These are phyloP conservation scores for Onychorhynchus coronatus DNA, from an alignment of 2,113 vertebrate genomes.

Conservation along the genomic window DNA sequence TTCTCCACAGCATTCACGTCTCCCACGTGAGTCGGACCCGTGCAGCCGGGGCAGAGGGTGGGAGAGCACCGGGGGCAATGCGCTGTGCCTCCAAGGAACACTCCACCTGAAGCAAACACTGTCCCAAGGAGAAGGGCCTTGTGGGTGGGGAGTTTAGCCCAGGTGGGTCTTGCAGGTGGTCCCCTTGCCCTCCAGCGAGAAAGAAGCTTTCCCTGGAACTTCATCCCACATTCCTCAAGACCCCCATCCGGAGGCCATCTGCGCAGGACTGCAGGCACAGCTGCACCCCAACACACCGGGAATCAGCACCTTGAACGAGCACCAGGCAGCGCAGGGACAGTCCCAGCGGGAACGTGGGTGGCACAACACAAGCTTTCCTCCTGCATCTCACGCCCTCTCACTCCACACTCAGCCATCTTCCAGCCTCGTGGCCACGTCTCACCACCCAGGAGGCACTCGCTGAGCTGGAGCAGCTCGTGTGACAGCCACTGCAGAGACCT, in stretches of 20 bases:
- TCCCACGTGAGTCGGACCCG: fast-evolving
- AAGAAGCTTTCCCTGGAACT: background rate
- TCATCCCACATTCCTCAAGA: background rate
- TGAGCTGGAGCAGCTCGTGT: background rate
- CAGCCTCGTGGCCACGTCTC: fast-evolving
- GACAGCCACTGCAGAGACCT: fast-evolving
- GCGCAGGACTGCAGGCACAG: fast-evolving
- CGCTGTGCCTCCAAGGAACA: fast-evolving
- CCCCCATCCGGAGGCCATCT: fast-evolving
- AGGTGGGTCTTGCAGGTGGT: background rate
- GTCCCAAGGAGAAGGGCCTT: background rate
- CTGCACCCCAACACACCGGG: fast-evolving
- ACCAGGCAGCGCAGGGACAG: fast-evolving
- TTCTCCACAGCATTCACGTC: background rate
- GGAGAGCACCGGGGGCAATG: background rate
- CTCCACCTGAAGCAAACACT: fast-evolving
- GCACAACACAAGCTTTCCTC: background rate
- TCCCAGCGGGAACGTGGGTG: fast-evolving
- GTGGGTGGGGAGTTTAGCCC: background rate
- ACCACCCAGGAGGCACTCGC: fast-evolving
- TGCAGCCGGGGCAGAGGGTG: fast-evolving
- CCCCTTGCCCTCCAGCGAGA: background rate
- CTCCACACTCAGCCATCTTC: background rate
- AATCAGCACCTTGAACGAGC: background rate
- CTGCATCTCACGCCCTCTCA: background rate